Evolutionary conservation across 2,888 invertebrate genomes (phyloP).

Genomic region (Scaptodrosophila latifasciaeformis): DNA sequence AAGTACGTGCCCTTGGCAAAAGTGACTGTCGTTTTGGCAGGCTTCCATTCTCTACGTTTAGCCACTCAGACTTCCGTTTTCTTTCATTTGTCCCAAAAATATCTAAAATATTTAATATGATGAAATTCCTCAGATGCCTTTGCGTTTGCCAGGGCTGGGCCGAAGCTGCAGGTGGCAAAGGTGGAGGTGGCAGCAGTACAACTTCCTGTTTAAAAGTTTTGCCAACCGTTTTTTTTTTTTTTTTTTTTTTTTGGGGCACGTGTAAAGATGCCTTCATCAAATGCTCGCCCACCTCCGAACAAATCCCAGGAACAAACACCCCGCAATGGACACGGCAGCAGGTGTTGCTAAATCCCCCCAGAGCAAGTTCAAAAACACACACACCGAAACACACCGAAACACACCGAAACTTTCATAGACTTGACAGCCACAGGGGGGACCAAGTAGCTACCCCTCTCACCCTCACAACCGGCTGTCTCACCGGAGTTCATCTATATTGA

Average conservation of each 20-base stretch:
- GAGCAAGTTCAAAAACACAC: constrained; percentile 7
- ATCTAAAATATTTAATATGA: constrained; percentile 8
- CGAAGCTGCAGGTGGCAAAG: too few species aligned
- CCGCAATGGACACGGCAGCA: constrained; percentile 25
- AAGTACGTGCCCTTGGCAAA: too few species aligned
- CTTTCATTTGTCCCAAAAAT: too few species aligned
- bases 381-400: constrained; percentile 48
- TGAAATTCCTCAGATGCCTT: constrained; percentile 50
- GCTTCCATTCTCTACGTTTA: too few species aligned
- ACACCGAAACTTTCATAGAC: constrained; percentile 55
- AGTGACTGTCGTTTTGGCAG: too few species aligned
- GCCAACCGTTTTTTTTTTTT: not conserved
- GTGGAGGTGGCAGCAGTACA: constrained; percentile 3
- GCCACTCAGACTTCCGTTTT: too few species aligned
- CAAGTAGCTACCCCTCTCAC: too few species aligned
- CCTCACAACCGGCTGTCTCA: too few species aligned
- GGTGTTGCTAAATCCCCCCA: constrained; percentile 40
- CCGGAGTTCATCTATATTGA: not conserved
- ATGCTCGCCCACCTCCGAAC: not conserved
- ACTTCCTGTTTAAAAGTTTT: constrained; percentile 33
- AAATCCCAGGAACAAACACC: constrained; percentile 5
- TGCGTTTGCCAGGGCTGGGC: too few species aligned
- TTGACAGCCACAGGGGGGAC: constrained; percentile 40
- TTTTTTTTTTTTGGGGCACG: constrained; percentile 20
- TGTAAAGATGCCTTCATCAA: constrained; percentile 27